These are phyloP conservation scores for Rhynchotus rufescens DNA, from an alignment of 2,797 vertebrate genomes.

Conservation along the genomic window DNA sequence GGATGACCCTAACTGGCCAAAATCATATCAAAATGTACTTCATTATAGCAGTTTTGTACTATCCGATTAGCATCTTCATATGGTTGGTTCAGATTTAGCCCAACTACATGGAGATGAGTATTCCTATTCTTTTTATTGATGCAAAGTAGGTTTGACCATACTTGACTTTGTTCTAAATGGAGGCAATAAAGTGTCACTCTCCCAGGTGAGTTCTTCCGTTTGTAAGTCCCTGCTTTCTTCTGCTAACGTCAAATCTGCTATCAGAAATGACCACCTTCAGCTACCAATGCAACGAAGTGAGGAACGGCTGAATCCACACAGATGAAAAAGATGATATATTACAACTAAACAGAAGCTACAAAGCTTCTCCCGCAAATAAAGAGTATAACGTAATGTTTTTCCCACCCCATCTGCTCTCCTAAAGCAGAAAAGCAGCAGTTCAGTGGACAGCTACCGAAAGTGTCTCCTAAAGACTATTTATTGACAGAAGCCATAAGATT, in stretches of 20 bases:
- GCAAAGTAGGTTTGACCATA: neutral
- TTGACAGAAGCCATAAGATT: neutral
- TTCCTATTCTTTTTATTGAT: neutral
- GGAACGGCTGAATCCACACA: neutral
- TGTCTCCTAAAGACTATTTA: neutral
- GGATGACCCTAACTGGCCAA: neutral
- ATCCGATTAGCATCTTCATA: neutral
- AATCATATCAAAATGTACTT: neutral
- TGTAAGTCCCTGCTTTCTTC: neutral
- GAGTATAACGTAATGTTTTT: neutral
- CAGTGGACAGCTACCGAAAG: fast-evolving
- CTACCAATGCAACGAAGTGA: neutral
- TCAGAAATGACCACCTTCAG: neutral
- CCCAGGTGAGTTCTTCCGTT: neutral
- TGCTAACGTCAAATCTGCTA: neutral
- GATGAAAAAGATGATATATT: neutral
- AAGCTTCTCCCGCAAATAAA: neutral
- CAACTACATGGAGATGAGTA: neutral
- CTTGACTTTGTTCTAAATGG: neutral
- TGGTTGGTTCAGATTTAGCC: neutral
- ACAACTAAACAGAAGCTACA: neutral
- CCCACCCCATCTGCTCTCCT: neutral
- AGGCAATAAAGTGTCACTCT: neutral
- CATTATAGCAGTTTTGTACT: neutral
- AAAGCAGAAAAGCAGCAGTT: neutral